Base-by-base conservation (phyloP, 2,113 vertebrate genomes). In the Pampusana beccarii region DNA sequence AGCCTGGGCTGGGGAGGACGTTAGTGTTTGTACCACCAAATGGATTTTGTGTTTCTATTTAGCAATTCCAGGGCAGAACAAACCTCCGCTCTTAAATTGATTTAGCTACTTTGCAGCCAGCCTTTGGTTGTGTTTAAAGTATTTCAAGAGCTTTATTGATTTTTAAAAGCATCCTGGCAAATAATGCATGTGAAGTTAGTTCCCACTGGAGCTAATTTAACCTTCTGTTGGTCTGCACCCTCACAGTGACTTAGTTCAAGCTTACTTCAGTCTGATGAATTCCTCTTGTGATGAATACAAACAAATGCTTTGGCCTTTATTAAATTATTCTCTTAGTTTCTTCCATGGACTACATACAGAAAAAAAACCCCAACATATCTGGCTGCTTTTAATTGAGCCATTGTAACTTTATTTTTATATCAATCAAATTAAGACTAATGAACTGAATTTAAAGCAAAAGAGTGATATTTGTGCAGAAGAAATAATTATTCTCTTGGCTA, bases 91-190 rank as follows among this genome's bases (percentile, higher is more conserved):
- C 25, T n/a, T 31, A 38, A 60, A 71, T 5, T n/a, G 70, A 33
- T 69, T 44, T 42, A 62, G 42, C 46, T 87, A 14, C 65, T 71
- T 60, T 85, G 44, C 78, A 94, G 61, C 29, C 34, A 26, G 23
- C 11, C 31, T 33, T 50, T 61, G 21, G 17, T 29, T 70, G 8
- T 54, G 10, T 77, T 80, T 33, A 50, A 88, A 61, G 19, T 61
- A 56, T 62, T 86, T 64, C 46, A 81, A 92, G 77, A 57, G 34
- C 26, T 53, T 71, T 86, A 34, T 28, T 70, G 82, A 70, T 64
- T 84, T 90, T 90, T 51, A 31, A 86, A 94, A 80, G 28, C 54
- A 80, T 70, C 60, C 54, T 93, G 79, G 66, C 82, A 92, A 57
- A 54, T 21, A 69, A 69, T 34, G 7, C 2, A 5, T 53, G 29